phyloP scores from a whole-genome alignment of 2,113 vertebrate species.

The Myotis yumanensis region DNA sequence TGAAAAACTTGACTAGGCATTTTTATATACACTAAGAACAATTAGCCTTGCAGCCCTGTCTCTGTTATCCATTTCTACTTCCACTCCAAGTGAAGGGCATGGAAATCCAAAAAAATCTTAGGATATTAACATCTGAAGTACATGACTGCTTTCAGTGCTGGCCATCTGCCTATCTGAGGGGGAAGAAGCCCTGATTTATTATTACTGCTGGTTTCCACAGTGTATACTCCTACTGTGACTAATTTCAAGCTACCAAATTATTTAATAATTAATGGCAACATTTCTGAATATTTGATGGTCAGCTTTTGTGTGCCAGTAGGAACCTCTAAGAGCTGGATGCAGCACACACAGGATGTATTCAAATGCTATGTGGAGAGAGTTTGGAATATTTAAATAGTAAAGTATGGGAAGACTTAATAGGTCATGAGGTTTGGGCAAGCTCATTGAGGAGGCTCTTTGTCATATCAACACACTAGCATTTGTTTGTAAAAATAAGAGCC shows the following conservation, averaged over 20 bases:
- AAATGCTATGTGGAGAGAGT: not conserved
- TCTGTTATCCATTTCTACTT: constrained; percentile 19
- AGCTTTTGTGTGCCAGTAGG: not conserved
- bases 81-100: not conserved
- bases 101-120: not conserved
- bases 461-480: not conserved
- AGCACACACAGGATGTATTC: not conserved
- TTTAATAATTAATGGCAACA: constrained; percentile 32
- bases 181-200: not conserved
- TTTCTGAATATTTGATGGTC: constrained; percentile 30
- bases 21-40: constrained; percentile 31
- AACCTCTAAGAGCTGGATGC: not conserved
- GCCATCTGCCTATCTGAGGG: not conserved
- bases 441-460: not conserved
- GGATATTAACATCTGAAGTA: not conserved
- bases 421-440: not conserved
- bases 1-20: not conserved
- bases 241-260: constrained; percentile 29
- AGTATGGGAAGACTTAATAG: not conserved
- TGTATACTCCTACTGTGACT: not conserved
- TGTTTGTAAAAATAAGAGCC: not conserved
- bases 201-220: not conserved
- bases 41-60: not conserved
- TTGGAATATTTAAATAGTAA: not conserved
- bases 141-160: not conserved